Evolutionary conservation across 2,888 invertebrate species (phyloP).

Genomic region (Itoplectis maculator): DNA sequence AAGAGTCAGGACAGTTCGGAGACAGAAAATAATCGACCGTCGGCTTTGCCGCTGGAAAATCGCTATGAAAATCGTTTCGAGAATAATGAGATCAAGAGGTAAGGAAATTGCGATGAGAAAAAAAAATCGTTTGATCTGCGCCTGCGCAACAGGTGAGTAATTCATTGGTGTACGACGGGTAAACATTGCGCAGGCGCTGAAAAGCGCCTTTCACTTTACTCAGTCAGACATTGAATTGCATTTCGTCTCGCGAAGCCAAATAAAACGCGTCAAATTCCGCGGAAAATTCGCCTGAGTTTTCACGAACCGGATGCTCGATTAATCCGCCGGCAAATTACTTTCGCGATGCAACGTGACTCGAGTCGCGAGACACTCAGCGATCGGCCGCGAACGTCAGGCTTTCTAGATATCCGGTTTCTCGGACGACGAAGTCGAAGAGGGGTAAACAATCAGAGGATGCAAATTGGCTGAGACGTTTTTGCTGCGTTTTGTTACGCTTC

Average conservation of each 20-base stretch:
- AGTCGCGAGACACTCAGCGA: slow-evolving; percentile 30
- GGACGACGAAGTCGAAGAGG: slow-evolving; percentile 28
- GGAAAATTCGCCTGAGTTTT: slow-evolving; percentile 47
- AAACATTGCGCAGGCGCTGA: slow-evolving; percentile 46
- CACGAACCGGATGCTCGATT: slow-evolving; percentile 41
- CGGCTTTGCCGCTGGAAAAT: slow-evolving; percentile 72
- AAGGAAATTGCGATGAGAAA: slow-evolving; percentile 61
- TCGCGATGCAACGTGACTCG: slow-evolving; percentile 21
- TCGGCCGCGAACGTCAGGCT: slow-evolving; percentile 68
- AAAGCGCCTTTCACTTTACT: too few relatives aligned
- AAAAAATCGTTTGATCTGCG: slow-evolving; percentile 28
- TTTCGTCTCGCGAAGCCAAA: slow-evolving; percentile 17
- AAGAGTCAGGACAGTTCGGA: slow-evolving; percentile 86
- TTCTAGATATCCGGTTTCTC: slow-evolving; percentile 67
- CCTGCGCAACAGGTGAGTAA: not conserved
- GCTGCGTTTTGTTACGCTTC: not conserved
- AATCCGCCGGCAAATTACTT: slow-evolving; percentile 38
- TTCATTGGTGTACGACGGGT: slow-evolving; percentile 50
- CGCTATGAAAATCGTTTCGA: slow-evolving; percentile 76
- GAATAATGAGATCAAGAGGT: slow-evolving; percentile 83
- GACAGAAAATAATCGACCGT: slow-evolving; percentile 87
- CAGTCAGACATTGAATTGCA: too few relatives aligned
- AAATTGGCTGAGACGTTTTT: slow-evolving; percentile 27
- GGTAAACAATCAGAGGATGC: slow-evolving; percentile 10
- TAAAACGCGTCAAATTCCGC: slow-evolving; percentile 48